Evolutionary conservation across 2,113 vertebrate genomes (phyloP).

Genomic region (Lamprotornis superbus): DNA sequence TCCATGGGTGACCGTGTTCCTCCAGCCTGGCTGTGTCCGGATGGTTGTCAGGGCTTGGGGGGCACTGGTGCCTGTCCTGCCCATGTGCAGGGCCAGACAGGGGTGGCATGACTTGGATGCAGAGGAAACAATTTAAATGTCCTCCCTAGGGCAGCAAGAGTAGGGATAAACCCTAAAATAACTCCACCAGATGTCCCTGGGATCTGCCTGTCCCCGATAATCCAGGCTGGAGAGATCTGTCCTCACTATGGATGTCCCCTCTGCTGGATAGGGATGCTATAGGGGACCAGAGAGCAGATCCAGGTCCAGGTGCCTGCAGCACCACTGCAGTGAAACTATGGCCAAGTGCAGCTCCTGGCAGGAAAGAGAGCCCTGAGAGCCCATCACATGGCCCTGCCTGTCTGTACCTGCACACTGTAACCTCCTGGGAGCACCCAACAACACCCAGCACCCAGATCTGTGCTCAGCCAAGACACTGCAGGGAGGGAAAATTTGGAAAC

Average conservation of each 20-base stretch:
- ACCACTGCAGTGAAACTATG: background rate
- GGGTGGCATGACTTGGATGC: background rate
- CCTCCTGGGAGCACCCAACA: background rate
- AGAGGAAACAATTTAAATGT: background rate
- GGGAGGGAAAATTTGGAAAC: background rate
- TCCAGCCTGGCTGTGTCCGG: background rate
- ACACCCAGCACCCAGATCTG: background rate
- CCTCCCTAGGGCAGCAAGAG: background rate
- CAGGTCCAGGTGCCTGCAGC: background rate
- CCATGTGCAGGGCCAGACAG: fast-evolving
- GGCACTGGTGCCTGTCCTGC: background rate
- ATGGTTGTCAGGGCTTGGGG: background rate
- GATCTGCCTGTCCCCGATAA: background rate
- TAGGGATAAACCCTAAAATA: background rate
- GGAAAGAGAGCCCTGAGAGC: background rate
- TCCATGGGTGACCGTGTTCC: fast-evolving
- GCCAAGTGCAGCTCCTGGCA: background rate
- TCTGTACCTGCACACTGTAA: background rate
- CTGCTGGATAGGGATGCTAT: background rate
- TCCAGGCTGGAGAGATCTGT: background rate
- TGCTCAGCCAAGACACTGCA: background rate
- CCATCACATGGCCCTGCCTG: background rate
- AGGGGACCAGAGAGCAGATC: background rate
- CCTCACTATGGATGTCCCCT: background rate
- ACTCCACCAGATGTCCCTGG: background rate